Percentiles rank a stretch among this genome's conserved stretches.
Conservation (phyloP, 2,797 vertebrate species). For the Merluccius polli region DNA sequence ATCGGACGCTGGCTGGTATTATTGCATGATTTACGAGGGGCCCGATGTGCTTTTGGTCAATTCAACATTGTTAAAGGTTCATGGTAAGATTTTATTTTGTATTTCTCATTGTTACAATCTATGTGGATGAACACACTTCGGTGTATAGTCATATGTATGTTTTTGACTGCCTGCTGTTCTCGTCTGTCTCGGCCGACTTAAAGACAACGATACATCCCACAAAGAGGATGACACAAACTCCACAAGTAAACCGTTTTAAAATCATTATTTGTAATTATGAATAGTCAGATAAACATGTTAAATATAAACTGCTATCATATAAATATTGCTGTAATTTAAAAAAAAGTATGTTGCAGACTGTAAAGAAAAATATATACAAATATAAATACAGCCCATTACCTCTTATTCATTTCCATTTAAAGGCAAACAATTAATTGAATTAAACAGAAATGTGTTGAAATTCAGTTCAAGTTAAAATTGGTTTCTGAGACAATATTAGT, state of each 20-base stretch:
- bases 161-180: not conserved
- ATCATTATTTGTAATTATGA: too few species aligned
- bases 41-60: not conserved
- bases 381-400: not conserved
- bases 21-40: not conserved
- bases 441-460: not conserved
- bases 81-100: constrained; percentile 24
- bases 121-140: not conserved
- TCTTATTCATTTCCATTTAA: not conserved
- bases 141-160: not conserved
- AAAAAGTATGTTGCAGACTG: not conserved
- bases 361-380: not conserved
- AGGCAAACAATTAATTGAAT: not conserved
- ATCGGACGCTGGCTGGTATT: not conserved
- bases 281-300: too few species aligned
- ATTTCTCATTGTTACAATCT: not conserved
- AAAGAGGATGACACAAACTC: not conserved
- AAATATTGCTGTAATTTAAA: too few species aligned
- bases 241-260: not conserved
- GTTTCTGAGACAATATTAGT: not conserved
- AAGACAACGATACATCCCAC: not conserved
- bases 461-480: not conserved
- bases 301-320: too few species aligned
- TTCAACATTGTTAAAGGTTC: constrained; percentile 18
- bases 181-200: not conserved